These are phyloP conservation scores for Centroberyx gerrardi DNA, from an alignment of 2,797 vertebrate genomes.

Conservation along the genomic window DNA sequence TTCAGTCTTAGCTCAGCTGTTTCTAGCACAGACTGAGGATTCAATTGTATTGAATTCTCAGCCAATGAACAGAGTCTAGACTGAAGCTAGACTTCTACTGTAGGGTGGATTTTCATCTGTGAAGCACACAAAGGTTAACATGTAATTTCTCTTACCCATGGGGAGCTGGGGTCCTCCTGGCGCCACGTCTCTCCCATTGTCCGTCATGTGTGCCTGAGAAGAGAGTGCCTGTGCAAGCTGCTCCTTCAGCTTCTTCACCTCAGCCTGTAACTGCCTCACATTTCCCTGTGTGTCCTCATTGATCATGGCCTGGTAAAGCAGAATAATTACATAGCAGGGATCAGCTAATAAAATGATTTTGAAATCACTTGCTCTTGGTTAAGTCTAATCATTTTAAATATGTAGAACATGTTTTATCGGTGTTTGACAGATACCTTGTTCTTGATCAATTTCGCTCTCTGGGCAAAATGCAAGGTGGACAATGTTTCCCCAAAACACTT, in stretches of 20 bases:
- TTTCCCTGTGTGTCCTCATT: slow-evolving; percentile 98
- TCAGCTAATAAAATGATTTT: not conserved
- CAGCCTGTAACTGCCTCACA: slow-evolving; percentile 93
- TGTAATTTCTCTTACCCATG: slow-evolving; percentile 63
- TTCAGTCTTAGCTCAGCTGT: too few species aligned
- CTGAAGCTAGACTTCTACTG: too few species aligned
- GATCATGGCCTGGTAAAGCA: slow-evolving; percentile 89
- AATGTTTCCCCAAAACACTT: slow-evolving; percentile 96
- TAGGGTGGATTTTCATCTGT: too few species aligned
- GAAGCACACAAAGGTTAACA: not conserved
- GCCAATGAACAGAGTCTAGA: too few species aligned
- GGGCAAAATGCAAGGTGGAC: slow-evolving; percentile 96
- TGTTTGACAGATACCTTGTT: slow-evolving; percentile 89
- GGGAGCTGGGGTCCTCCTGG: slow-evolving; percentile 74
- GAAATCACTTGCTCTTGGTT: not conserved
- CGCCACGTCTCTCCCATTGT: slow-evolving; percentile 53
- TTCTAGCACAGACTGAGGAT: too few species aligned
- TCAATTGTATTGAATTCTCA: too few species aligned
- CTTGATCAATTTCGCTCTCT: slow-evolving; percentile 97
- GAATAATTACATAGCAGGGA: slow-evolving; percentile 8
- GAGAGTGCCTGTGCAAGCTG: slow-evolving; percentile 86
- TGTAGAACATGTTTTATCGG: not conserved
- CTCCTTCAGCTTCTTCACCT: slow-evolving; percentile 95
- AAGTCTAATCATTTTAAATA: not conserved
- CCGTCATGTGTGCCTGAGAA: slow-evolving; percentile 46